Base-by-base conservation (phyloP, 2,888 invertebrate species). In the Scaptomyza parva region DNA sequence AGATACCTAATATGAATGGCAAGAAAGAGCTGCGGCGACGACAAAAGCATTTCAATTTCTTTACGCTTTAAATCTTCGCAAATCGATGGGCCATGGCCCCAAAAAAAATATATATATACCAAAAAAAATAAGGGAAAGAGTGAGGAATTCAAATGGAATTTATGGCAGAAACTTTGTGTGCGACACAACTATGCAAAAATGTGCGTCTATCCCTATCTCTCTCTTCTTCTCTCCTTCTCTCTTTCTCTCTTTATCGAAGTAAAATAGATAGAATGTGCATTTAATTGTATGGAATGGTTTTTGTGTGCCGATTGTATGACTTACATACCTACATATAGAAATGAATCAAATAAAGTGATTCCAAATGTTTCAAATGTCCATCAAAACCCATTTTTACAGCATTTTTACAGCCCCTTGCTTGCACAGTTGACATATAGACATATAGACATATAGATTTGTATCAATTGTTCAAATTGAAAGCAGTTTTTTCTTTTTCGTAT, bases 11-110 rank as follows among this genome's bases (percentile, higher is more conserved):
- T 73, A 68, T 64, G 58, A 78, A 75, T 73, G 52, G 39, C 51
- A 9, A 57, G 14, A 35, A 14, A 8, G 30, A 58, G 62, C 67
- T 22, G 59, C 33, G 41, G 35, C 14, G 8, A 35, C 33, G 41
- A 30, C 14, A 14, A 35, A 7, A 63, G 68, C 68, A 72, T 61
- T 74, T 78, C 67, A 76, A 72, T 68, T 73, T 78, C 68, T 69
- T 78, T 47, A 67, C 74, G 73, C 73, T 77, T 72, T 77, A 63
- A 78, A 78, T 67, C 67, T 69, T 78, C 35, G 59, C 73, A 73
- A 75, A 75, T 75, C 77, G 78, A 75, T 76, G 60, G 67, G 55
- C 67, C 74, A 59, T 77, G 73, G 61, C 51, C 68, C 67, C 53
- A 70, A 68, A 65, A 62, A 43, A 30, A 45, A n/a, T n/a, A n/a